Evolutionary conservation across 2,888 invertebrate species (phyloP).

Genomic region (Acanthoscelides obtectus): DNA sequence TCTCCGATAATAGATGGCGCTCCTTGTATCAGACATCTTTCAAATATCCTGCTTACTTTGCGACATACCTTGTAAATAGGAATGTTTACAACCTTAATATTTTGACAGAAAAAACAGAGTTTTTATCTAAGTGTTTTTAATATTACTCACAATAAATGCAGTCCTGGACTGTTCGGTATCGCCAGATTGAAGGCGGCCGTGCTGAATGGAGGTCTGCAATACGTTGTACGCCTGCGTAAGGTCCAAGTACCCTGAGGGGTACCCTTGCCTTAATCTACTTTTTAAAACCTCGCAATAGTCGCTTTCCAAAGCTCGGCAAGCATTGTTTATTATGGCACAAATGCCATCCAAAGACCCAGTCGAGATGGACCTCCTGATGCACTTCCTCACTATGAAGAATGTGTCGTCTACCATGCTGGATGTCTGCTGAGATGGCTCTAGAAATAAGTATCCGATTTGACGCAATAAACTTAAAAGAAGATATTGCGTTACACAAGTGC

Average conservation of each 20-base stretch:
- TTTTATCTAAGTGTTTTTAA: neutral
- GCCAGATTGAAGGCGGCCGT: slow-evolving; percentile 72
- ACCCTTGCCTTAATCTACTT: slow-evolving; percentile 70
- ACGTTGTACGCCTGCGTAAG: slow-evolving; percentile 79
- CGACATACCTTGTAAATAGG: no score
- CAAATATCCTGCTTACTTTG: no score
- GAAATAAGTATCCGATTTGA: no score
- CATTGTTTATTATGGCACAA: slow-evolving; percentile 95
- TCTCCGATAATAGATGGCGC: no score
- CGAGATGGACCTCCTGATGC: slow-evolving; percentile 86
- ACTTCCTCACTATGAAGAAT: slow-evolving; percentile 94
- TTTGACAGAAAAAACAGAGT: no score
- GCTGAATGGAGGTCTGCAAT: slow-evolving; percentile 73
- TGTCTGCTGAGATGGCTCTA: slow-evolving; percentile 47
- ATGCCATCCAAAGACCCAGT: slow-evolving; percentile 92
- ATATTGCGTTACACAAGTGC: no score
- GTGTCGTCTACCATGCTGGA: slow-evolving; percentile 97
- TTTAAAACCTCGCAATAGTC: slow-evolving; percentile 73
- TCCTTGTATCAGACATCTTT: no score
- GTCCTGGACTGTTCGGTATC: slow-evolving; percentile 74
- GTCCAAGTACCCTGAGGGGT: slow-evolving; percentile 73
- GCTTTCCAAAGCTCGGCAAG: slow-evolving; percentile 80
- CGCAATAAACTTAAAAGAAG: no score
- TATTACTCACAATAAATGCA: slow-evolving; percentile 64
- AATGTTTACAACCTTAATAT: no score